These are phyloP conservation scores for Cyprinodon variegatus DNA, from an alignment of 2,113 vertebrate species.

Conservation along the genomic window DNA sequence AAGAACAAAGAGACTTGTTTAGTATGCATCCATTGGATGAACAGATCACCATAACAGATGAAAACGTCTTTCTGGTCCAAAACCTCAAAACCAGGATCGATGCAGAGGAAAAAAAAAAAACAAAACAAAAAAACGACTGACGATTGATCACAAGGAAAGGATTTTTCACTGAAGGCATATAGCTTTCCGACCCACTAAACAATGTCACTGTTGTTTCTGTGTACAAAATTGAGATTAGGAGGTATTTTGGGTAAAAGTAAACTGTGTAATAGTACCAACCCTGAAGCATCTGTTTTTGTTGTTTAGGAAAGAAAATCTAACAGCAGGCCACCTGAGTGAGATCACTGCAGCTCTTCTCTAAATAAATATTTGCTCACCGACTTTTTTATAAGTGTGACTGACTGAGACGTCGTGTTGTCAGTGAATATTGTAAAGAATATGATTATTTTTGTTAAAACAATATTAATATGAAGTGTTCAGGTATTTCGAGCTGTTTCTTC, in stretches of 20 bases:
- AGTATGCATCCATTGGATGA: constrained; percentile 56
- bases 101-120: not conserved
- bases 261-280: constrained; percentile 57
- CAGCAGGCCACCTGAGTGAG: constrained; percentile 6
- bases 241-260: constrained; percentile 38
- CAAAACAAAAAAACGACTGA: constrained; percentile 27
- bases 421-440: constrained; percentile 65
- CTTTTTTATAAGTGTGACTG: constrained; percentile 48
- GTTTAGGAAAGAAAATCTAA: constrained; percentile 29
- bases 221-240: constrained; percentile 41
- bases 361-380: constrained; percentile 55
- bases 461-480: constrained; percentile 67
- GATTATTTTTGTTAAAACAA: constrained; percentile 70
- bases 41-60: constrained; percentile 69
- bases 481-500: constrained; percentile 57
- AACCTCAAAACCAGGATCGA: constrained; percentile 53
- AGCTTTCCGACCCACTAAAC: constrained; percentile 16
- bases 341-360: constrained; percentile 41
- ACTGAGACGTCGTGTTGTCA: constrained; percentile 40
- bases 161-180: constrained; percentile 41
- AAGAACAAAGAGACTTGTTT: constrained; percentile 58
- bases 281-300: constrained; percentile 51
- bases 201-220: constrained; percentile 46
- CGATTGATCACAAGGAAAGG: constrained; percentile 42
- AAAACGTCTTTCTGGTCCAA: constrained; percentile 59